Conservation (phyloP, 2,888 invertebrate genomes). For the Punctoribates punctum region DNA sequence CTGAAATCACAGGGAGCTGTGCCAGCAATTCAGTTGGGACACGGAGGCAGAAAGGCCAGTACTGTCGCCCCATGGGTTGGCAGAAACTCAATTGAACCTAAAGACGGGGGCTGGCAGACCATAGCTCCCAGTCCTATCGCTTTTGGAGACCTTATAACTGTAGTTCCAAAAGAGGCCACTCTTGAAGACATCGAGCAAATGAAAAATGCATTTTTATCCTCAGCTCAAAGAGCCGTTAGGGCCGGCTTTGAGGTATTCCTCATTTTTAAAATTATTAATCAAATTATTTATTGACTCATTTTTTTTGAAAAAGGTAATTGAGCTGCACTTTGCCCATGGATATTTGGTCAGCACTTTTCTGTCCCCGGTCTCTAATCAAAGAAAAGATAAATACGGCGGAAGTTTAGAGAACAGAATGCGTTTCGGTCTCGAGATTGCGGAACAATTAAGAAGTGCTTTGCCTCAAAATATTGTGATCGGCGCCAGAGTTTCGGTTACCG, state of each 20-base stretch:
- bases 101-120: constrained; percentile 9
- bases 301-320: constrained; percentile 26
- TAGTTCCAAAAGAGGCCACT: constrained; percentile 26
- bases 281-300: too few relatives aligned
- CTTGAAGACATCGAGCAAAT: constrained; percentile 28
- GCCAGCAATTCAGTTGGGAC: constrained; percentile 15
- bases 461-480: background rate
- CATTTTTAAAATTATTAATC: background rate
- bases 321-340: constrained; percentile 23
- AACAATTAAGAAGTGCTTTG: background rate
- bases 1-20: constrained; percentile 21
- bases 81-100: background rate
- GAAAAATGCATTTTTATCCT: background rate
- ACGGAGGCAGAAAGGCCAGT: constrained; percentile 22
- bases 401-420: constrained; percentile 38
- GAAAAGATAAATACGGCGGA: constrained; percentile 34
- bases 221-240: constrained; percentile 27
- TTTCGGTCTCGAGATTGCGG: constrained; percentile 10
- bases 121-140: background rate
- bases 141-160: background rate
- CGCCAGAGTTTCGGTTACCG: constrained; percentile 11
- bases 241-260: constrained; percentile 28
- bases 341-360: constrained; percentile 26
- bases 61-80: constrained; percentile 24
- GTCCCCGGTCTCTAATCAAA: background rate